Percentiles rank a stretch among this genome's conserved stretches.
Evolutionary conservation across 2,113 vertebrate species (phyloP).

Genomic region (Nipponia nippon): DNA sequence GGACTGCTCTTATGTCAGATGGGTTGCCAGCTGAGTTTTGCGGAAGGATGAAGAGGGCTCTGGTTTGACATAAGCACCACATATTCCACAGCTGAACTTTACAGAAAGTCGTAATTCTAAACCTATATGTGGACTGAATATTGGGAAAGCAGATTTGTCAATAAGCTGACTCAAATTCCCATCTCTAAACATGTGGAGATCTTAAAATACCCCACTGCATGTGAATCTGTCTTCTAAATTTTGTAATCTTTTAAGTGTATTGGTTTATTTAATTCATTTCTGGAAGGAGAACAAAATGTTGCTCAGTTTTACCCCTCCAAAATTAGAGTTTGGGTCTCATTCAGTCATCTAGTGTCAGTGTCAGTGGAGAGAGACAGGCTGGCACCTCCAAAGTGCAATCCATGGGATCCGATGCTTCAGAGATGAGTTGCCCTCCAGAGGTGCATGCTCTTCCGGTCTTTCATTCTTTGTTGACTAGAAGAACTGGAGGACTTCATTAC

Average conservation of each 20-base stretch:
- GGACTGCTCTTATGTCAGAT: neutral
- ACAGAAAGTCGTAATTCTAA: neutral
- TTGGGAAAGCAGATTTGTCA: neutral
- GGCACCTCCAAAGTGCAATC: rapidly evolving
- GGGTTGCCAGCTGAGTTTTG: neutral
- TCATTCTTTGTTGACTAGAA: neutral
- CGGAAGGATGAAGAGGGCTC: neutral
- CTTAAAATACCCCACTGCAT: neutral
- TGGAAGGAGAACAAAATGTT: neutral
- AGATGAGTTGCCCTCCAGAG: neutral
- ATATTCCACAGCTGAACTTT: neutral
- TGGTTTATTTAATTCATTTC: neutral
- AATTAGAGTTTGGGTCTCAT: neutral
- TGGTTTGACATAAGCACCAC: neutral
- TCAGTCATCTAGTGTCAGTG: neutral
- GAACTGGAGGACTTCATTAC: neutral
- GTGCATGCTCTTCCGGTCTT: neutral
- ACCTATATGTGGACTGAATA: neutral
- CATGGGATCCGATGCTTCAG: rapidly evolving
- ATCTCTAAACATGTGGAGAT: neutral
- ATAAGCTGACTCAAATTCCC: neutral
- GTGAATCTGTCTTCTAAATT: neutral
- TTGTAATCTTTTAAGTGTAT: neutral
- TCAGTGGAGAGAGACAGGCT: neutral
- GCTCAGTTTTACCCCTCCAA: neutral